Percentiles rank a stretch among this genome's conserved stretches.
Conservation (phyloP, 2,888 invertebrate species). For the Lasioglossum figueresi region DNA sequence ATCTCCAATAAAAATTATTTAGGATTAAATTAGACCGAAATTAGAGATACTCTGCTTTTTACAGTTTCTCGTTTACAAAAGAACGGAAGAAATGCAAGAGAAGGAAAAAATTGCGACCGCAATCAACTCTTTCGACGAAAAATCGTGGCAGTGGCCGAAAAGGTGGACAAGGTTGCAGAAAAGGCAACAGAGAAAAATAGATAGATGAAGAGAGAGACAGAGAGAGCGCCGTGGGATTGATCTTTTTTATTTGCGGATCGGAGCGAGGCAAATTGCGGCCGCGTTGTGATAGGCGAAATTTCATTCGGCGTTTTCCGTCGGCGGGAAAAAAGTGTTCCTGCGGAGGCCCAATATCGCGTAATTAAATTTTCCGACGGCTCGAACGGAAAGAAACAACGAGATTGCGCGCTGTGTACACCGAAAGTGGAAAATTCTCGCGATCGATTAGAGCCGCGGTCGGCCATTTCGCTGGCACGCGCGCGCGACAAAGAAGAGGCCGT, state of each 20-base stretch:
- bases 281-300: constrained; percentile 34
- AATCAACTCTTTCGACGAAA: neutral
- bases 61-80: neutral
- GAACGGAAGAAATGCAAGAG: neutral
- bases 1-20: too few relatives aligned
- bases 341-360: constrained; percentile 54
- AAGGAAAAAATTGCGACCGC: neutral
- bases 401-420: constrained; percentile 24
- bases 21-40: neutral
- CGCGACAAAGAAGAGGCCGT: constrained; percentile 41
- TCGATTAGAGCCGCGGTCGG: constrained; percentile 57
- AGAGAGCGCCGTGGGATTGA: neutral
- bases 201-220: neutral
- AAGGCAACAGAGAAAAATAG: neutral
- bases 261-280: constrained; percentile 34
- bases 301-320: constrained; percentile 36
- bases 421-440: constrained; percentile 56
- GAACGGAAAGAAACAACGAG: constrained; percentile 47
- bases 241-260: constrained; percentile 22
- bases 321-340: constrained; percentile 31
- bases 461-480: constrained; percentile 50
- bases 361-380: constrained; percentile 54
- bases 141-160: neutral
- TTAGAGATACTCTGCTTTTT: neutral
- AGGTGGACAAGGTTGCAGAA: neutral